Evolutionary conservation across 1,140 invertebrate species (phyloP).

Genomic region (Chironomus striatipennis): DNA sequence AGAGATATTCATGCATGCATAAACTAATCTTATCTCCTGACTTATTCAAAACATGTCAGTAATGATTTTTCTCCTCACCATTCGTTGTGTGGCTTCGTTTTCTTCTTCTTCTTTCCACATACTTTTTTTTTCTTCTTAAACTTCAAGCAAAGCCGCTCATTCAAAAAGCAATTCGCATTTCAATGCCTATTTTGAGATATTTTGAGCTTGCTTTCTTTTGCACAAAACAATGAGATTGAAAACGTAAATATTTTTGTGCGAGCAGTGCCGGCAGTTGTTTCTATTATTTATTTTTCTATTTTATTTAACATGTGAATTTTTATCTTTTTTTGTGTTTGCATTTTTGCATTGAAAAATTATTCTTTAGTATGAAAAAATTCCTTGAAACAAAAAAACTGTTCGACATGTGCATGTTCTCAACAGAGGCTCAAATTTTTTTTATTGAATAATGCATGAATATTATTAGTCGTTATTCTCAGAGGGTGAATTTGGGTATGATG

Average conservation of each 20-base stretch:
- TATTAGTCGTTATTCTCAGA: no score
- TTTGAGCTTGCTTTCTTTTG: neutral
- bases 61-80: neutral
- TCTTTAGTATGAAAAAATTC: no score
- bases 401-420: no score
- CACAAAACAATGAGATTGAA: neutral
- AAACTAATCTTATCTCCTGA: slow-evolving; percentile 3
- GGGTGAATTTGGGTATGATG: no score
- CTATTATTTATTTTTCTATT: no score
- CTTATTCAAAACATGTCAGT: slow-evolving; percentile 21
- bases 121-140: neutral
- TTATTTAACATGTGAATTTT: no score
- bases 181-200: neutral
- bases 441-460: no score
- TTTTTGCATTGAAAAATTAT: no score
- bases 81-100: neutral
- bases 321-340: no score
- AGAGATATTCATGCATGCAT: neutral
- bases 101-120: neutral
- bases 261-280: no score
- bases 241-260: neutral
- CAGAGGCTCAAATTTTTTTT: no score
- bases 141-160: neutral
- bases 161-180: neutral
- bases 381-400: no score